These are phyloP conservation scores for Halictus rubicundus DNA, from an alignment of 1,140 invertebrate genomes.

Conservation along the genomic window DNA sequence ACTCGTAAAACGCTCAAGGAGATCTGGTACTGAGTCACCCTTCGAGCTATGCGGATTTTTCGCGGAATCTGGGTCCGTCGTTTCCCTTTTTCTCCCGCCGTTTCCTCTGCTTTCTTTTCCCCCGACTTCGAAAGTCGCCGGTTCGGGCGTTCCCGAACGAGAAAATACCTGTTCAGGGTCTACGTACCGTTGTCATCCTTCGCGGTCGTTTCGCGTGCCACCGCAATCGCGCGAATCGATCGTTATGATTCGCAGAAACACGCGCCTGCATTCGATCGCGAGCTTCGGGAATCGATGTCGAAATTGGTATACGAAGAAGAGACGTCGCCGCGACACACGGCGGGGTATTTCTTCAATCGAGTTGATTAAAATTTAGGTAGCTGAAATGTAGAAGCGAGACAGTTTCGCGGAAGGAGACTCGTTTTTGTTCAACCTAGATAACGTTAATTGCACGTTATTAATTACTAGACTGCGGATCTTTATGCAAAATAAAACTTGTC, in stretches of 20 bases:
- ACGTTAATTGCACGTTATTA: too few species aligned
- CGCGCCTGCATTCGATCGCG: neutral
- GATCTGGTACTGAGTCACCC: slow-evolving; percentile 71
- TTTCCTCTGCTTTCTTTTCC: neutral
- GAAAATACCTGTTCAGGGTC: slow-evolving; percentile 5
- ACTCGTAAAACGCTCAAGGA: slow-evolving; percentile 69
- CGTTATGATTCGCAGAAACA: neutral
- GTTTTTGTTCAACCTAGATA: too few species aligned
- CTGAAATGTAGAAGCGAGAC: too few species aligned
- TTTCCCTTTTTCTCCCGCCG: slow-evolving; percentile 36
- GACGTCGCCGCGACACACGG: too few species aligned
- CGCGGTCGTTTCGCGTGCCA: neutral
- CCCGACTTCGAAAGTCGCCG: neutral
- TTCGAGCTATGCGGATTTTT: slow-evolving; percentile 63
- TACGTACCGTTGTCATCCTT: neutral
- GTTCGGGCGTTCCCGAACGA: neutral
- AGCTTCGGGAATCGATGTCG: too few species aligned
- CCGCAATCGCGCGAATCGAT: slow-evolving; percentile 1
- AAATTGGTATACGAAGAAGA: too few species aligned
- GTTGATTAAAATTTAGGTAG: too few species aligned
- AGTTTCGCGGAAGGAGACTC: too few species aligned
- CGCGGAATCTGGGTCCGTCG: slow-evolving; percentile 51
- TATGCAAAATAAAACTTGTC: too few species aligned
- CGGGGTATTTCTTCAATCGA: too few species aligned
- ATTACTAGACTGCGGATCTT: too few species aligned